These are phyloP conservation scores for Diadophis punctatus DNA, from an alignment of 2,113 vertebrate species.

Conservation along the genomic window DNA sequence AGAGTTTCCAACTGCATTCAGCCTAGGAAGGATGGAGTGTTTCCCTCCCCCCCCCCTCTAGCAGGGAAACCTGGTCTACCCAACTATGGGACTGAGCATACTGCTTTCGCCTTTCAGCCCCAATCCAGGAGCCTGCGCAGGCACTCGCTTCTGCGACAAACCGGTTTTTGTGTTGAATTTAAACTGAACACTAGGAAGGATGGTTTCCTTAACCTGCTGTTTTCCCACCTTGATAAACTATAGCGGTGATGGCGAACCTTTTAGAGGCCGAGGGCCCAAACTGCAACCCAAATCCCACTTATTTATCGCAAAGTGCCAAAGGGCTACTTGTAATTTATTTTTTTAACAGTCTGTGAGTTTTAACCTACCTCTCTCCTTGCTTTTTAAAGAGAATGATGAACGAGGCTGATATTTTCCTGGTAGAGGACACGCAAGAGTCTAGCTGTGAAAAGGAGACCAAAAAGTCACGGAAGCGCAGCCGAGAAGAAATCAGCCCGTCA, in stretches of 20 bases:
- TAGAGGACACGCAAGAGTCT: slow-evolving; percentile 12
- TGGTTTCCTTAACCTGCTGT: neutral
- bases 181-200: no score
- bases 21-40: neutral
- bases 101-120: no score
- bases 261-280: no score
- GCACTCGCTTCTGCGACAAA: no score
- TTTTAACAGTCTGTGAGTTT: neutral
- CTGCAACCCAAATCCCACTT: no score
- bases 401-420: slow-evolving; percentile 26
- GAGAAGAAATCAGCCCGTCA: accelerated
- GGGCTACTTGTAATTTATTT: neutral
- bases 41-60: no score
- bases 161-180: no score
- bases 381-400: slow-evolving; percentile 34
- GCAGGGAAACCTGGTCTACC: no score
- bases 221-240: neutral
- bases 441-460: slow-evolving; percentile 45
- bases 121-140: no score
- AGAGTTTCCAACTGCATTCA: neutral
- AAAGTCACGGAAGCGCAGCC: neutral
- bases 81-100: no score
- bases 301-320: neutral
- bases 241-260: no score
- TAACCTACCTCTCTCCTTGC: neutral